These are phyloP conservation scores for Polydrusus tereticollis DNA, from an alignment of 2,888 invertebrate genomes.

Conservation along the genomic window DNA sequence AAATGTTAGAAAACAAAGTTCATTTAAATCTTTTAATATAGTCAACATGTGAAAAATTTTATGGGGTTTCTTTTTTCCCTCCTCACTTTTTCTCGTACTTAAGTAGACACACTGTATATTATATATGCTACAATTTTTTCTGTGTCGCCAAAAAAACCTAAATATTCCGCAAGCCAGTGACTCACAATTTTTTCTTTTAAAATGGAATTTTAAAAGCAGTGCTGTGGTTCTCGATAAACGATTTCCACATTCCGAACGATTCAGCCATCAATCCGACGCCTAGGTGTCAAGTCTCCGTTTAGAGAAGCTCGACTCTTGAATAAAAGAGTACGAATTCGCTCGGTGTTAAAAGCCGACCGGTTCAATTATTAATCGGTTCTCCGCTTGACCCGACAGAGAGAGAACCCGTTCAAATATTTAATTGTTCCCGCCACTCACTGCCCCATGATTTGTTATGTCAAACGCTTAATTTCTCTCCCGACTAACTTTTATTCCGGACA, in stretches of 20 bases:
- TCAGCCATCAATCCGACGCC: slow-evolving; percentile 63
- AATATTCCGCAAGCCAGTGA: too few relatives aligned
- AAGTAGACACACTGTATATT: too few relatives aligned
- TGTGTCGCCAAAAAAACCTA: too few relatives aligned
- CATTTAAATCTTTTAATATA: too few relatives aligned
- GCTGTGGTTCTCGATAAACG: slow-evolving; percentile 8
- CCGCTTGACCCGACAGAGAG: slow-evolving; percentile 66
- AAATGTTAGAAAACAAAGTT: too few relatives aligned
- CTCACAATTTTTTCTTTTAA: neutral
- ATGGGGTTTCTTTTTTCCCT: too few relatives aligned
- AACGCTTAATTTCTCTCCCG: slow-evolving; percentile 62
- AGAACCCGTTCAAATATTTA: slow-evolving; percentile 68
- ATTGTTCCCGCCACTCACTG: slow-evolving; percentile 67
- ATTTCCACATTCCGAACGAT: slow-evolving; percentile 49
- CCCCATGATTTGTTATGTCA: slow-evolving; percentile 64
- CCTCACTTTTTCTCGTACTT: too few relatives aligned
- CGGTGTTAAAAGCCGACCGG: slow-evolving; percentile 68
- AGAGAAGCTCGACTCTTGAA: slow-evolving; percentile 67
- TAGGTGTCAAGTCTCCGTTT: slow-evolving; percentile 68
- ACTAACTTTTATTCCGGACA: slow-evolving; percentile 54
- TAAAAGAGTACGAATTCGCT: slow-evolving; percentile 67
- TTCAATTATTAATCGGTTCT: slow-evolving; percentile 67
- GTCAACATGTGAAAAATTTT: too few relatives aligned
- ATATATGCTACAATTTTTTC: too few relatives aligned
- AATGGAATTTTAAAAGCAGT: slow-evolving; percentile 23